Evolutionary conservation across 2,113 vertebrate genomes (phyloP).

Genomic region (Stegostoma tigrinum): DNA sequence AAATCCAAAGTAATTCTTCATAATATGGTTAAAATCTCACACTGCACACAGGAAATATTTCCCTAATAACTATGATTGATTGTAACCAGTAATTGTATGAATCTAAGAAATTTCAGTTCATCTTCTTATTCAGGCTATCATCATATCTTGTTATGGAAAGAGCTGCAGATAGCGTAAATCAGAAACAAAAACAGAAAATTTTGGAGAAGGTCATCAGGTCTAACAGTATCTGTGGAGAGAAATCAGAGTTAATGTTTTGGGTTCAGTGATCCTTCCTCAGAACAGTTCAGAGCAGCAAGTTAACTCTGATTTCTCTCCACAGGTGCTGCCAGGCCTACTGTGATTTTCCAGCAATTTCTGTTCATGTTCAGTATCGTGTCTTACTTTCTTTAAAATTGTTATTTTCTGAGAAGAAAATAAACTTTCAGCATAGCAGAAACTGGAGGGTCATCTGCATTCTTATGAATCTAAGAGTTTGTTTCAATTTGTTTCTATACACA

Average conservation of each 20-base stretch:
- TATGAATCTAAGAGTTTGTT: not conserved
- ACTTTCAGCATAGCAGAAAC: not conserved
- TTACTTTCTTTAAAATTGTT: not conserved
- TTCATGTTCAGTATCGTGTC: not conserved
- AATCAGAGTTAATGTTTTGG: no score
- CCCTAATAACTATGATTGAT: not conserved
- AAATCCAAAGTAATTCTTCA: not conserved
- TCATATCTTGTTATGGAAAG: no score
- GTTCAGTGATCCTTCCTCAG: no score
- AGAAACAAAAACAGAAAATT: no score
- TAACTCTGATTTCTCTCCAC: no score
- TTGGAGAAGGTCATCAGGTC: no score
- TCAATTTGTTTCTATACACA: not conserved
- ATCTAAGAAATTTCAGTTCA: not conserved
- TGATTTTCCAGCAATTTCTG: no score
- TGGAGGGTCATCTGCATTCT: not conserved
- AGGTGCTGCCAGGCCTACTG: no score
- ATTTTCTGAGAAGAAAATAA: not conserved
- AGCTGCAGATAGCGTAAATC: no score
- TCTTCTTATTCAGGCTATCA: not conserved
- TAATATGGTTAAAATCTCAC: not conserved
- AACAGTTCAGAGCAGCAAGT: no score
- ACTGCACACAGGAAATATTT: not conserved
- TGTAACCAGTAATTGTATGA: not conserved
- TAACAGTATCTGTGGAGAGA: no score